Evolutionary conservation across 2,797 vertebrate genomes (phyloP).

Genomic region (Microctenopoma lineatum): DNA sequence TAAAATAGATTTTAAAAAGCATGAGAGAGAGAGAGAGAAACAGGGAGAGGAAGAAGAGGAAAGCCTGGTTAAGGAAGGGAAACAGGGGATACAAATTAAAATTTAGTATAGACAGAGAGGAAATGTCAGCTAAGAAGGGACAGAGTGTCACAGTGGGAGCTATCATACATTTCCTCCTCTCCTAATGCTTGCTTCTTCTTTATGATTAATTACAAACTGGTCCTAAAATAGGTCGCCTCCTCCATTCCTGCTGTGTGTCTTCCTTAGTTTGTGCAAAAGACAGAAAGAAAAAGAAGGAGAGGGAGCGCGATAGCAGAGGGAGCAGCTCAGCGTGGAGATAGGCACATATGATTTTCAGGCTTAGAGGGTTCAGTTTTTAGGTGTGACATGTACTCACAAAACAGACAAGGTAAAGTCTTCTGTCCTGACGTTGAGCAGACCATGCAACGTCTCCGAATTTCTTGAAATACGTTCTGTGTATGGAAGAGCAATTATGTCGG

Average conservation of each 20-base stretch:
- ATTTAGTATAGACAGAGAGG: conserved; percentile 35
- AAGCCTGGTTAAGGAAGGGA: conserved; percentile 8
- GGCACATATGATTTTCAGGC: conserved; percentile 5
- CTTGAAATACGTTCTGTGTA: conserved; percentile 26
- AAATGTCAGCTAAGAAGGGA: conserved; percentile 52
- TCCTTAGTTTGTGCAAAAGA: conserved; percentile 36
- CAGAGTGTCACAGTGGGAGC: conserved; percentile 63
- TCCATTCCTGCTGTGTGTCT: conserved; percentile 51
- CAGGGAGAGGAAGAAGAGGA: background rate
- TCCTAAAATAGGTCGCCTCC: conserved; percentile 79
- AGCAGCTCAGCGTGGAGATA: background rate
- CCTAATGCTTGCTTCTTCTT: conserved; percentile 68
- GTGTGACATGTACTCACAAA: conserved; percentile 9
- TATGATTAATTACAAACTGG: conserved; percentile 82
- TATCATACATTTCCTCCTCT: conserved; percentile 64
- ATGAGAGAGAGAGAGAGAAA: background rate
- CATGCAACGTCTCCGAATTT: conserved; percentile 16
- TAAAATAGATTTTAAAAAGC: conserved; percentile 23
- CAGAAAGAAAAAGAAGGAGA: conserved; percentile 24
- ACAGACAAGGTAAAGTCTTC: conserved; percentile 27
- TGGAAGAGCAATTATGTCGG: conserved; percentile 60
- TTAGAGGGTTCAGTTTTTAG: conserved; percentile 24
- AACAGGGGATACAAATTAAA: conserved; percentile 42
- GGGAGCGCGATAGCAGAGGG: background rate
- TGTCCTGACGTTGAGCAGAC: conserved; percentile 20